Evolutionary conservation across 2,113 vertebrate genomes (phyloP).

Genomic region (Leptodactylus fuscus): DNA sequence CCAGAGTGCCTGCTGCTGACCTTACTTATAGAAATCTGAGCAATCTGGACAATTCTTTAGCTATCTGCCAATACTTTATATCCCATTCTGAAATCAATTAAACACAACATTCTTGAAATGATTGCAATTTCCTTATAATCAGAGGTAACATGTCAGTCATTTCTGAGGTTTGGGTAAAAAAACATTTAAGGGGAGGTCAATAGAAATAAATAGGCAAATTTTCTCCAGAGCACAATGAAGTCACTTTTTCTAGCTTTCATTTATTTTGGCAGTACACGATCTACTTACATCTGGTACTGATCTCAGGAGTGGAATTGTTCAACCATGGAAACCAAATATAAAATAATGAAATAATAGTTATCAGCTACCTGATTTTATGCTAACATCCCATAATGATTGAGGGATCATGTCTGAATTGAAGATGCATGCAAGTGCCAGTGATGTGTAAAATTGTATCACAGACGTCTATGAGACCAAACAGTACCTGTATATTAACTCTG

Average conservation of each 20-base stretch:
- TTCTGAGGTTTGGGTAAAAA: background rate
- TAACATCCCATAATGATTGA: background rate
- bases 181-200: background rate
- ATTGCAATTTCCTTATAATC: constrained; percentile 7
- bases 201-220: background rate
- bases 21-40: background rate
- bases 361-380: background rate
- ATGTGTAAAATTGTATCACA: no score
- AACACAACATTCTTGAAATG: background rate
- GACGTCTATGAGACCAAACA: no score
- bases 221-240: constrained; percentile 9
- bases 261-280: constrained; percentile 20
- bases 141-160: background rate
- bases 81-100: constrained; percentile 11
- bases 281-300: constrained; percentile 32
- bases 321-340: background rate
- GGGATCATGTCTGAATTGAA: no score
- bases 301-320: background rate
- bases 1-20: background rate
- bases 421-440: no score
- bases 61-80: background rate
- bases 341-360: background rate
- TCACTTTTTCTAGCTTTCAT: constrained; percentile 15
- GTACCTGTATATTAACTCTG: no score
- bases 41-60: no score